A percentile compares a stretch with the other conserved stretches of the same genome.
phyloP scores from a whole-genome alignment of 1,140 invertebrate genomes.

The Tetragnatha versicolor region DNA sequence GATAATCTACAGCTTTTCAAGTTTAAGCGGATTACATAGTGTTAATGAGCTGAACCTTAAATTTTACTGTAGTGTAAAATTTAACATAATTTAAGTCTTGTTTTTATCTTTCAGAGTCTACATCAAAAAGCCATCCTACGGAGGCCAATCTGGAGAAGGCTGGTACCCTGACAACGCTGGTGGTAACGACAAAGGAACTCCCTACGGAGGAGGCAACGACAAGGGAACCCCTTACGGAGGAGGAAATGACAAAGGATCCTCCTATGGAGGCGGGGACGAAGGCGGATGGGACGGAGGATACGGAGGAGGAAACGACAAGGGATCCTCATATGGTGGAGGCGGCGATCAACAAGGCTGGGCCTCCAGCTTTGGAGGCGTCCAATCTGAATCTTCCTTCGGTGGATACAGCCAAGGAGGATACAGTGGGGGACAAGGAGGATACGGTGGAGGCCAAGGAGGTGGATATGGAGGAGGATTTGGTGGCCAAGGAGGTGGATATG shows the following conservation, averaged over 20 bases:
- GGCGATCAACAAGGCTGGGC: slow-evolving; percentile 36
- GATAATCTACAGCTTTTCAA: too few relatives aligned
- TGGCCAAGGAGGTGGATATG: slow-evolving; percentile 10
- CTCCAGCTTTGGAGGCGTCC: slow-evolving; percentile 23
- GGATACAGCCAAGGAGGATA: slow-evolving; percentile 28
- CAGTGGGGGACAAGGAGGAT: slow-evolving; percentile 46
- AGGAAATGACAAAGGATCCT: slow-evolving; percentile 18
- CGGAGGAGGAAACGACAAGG: slow-evolving; percentile 42
- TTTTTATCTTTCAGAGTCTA: slow-evolving; percentile 34
- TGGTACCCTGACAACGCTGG: too few relatives aligned
- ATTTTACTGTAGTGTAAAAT: too few relatives aligned
- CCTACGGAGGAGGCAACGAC: slow-evolving; percentile 42
- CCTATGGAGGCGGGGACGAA: slow-evolving; percentile 29
- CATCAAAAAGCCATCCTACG: slow-evolving; percentile 46
- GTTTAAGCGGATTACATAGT: too few relatives aligned
- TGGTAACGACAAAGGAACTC: slow-evolving; percentile 20
- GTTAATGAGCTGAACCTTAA: too few relatives aligned
- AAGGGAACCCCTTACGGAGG: slow-evolving; percentile 33
- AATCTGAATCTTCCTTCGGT: background rate
- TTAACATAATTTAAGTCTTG: too few relatives aligned
- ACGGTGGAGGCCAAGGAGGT: slow-evolving; percentile 33
- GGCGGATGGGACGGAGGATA: slow-evolving; percentile 11
- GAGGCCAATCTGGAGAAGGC: slow-evolving; percentile 30
- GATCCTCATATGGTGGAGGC: slow-evolving; percentile 36
- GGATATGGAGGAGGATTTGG: slow-evolving; percentile 8